Conservation (phyloP, 2,113 vertebrate genomes). For the Climacteris rufus region DNA sequence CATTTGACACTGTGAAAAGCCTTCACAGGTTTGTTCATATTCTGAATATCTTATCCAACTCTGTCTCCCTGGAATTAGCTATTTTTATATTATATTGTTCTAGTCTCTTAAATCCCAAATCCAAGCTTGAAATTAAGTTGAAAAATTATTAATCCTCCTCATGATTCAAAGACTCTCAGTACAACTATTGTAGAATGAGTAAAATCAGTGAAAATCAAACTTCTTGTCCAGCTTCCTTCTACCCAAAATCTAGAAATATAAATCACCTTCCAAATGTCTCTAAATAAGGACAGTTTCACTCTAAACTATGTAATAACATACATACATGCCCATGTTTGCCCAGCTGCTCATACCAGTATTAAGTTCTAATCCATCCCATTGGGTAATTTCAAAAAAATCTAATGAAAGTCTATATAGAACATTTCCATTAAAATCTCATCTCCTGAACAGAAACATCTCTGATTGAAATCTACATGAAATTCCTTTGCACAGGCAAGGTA, state of each 20-base stretch:
- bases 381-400: background rate
- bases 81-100: background rate
- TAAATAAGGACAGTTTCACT: background rate
- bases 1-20: background rate
- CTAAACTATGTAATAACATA: background rate
- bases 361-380: background rate
- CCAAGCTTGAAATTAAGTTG: background rate
- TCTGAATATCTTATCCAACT: background rate
- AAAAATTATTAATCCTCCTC: background rate
- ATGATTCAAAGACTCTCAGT: background rate
- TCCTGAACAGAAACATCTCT: background rate
- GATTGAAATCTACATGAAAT: background rate
- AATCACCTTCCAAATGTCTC: background rate
- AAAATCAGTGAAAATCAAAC: background rate
- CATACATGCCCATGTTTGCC: background rate
- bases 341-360: rapidly evolving
- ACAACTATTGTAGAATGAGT: background rate
- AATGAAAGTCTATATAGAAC: background rate
- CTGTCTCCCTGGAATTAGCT: background rate
- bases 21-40: background rate
- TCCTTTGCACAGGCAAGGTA: background rate
- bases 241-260: background rate
- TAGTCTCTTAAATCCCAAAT: background rate
- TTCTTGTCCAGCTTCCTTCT: background rate
- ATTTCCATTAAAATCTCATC: background rate